phyloP scores from a whole-genome alignment of 2,888 invertebrate genomes.

The Ceratothoa steindachneri region DNA sequence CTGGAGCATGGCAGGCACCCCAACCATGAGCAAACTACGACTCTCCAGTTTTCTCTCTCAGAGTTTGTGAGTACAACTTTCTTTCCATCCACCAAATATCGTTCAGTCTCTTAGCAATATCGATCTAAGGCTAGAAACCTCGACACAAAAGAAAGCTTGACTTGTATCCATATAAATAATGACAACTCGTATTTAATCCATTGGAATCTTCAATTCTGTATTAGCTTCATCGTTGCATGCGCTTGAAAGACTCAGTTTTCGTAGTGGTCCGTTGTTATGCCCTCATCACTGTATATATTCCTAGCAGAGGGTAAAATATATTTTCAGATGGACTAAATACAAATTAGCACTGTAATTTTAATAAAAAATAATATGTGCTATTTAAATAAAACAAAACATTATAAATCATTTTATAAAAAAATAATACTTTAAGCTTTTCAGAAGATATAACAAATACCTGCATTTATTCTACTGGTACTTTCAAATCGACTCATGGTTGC shows the following conservation, averaged over 20 bases:
- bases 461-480: too few species aligned
- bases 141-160: not conserved
- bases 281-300: too few species aligned
- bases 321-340: too few species aligned
- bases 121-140: not conserved
- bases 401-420: too few species aligned
- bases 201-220: not conserved
- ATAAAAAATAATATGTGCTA: too few species aligned
- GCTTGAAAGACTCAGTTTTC: not conserved
- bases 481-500: too few species aligned
- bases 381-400: too few species aligned
- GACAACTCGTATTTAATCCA: not conserved
- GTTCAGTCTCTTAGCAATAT: slow-evolving; percentile 7
- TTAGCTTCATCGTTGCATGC: not conserved
- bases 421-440: too few species aligned
- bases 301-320: too few species aligned
- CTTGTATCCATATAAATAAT: not conserved
- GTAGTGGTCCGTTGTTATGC: too few species aligned
- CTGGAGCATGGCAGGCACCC: slow-evolving; percentile 17
- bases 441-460: too few species aligned
- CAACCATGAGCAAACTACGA: slow-evolving; percentile 37
- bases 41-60: slow-evolving; percentile 43
- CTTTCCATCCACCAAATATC: slow-evolving; percentile 8
- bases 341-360: too few species aligned
- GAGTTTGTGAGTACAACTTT: slow-evolving; percentile 42